These are phyloP conservation scores for Orestias chungarensis DNA, from an alignment of 2,797 vertebrate genomes.

Conservation along the genomic window DNA sequence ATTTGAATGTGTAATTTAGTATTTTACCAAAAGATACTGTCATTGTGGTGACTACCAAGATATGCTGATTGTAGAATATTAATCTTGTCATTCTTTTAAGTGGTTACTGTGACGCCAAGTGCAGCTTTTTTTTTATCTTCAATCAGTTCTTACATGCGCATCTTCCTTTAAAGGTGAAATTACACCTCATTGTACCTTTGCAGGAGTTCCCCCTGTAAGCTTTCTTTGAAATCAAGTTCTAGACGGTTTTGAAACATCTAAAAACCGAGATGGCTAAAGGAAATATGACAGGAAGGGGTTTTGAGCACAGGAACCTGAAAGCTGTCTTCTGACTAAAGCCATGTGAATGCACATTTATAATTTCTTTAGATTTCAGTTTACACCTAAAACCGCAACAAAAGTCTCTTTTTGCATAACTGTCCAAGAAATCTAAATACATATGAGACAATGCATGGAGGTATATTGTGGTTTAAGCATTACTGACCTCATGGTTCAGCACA, in stretches of 20 bases:
- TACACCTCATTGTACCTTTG: not conserved
- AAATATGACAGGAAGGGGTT: constrained; percentile 6
- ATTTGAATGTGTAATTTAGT: not conserved
- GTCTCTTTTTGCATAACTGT: not conserved
- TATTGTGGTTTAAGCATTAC: constrained; percentile 19
- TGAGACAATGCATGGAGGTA: not conserved
- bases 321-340: not conserved
- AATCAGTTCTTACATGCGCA: not conserved
- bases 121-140: not conserved
- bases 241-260: too few species aligned
- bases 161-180: not conserved
- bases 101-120: not conserved
- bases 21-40: too few species aligned
- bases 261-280: not conserved
- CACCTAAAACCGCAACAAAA: constrained; percentile 9
- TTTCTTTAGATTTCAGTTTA: not conserved
- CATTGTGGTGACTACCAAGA: too few species aligned
- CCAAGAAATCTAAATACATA: not conserved
- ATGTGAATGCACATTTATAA: not conserved
- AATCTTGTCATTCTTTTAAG: not conserved
- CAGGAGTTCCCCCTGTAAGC: constrained; percentile 4
- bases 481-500: constrained; percentile 46
- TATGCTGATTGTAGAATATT: too few species aligned
- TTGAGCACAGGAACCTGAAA: not conserved
- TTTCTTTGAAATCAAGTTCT: not conserved